Base-by-base conservation (phyloP, 2,797 vertebrate species). In the Pterois miles region DNA sequence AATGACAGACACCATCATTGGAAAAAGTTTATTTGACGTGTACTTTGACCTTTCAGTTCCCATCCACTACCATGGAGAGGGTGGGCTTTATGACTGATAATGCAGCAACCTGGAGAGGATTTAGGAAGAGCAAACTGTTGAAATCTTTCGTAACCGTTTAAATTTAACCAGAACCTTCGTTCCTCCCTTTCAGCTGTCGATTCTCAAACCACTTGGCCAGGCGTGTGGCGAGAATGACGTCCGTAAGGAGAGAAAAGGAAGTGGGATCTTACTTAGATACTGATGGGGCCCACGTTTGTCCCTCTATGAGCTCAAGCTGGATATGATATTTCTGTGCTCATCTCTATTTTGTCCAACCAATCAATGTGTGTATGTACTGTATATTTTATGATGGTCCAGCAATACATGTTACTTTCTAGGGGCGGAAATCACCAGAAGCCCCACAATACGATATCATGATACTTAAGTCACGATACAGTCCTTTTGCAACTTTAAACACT, bases 221-320 rank as follows among this genome's bases (percentile, higher is more conserved):
- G 57, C 16, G 59, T 81, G 83, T 64, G 78, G 73, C 20, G 13
- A 71, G 60, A 65, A 38, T 56, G 76, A 85, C 14, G 25, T 83
- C 63, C 64, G 52, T 43, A 68, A 64, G 18, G 25, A 22, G 22
- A 76, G 56, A 62, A 48, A 58, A 71, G 71, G 78, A 83, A 65
- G 40, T 65, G 57, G 78, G 40, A 16, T 81, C 84, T 67, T 43
- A 85, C 62, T 82, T 78, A 29, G 65, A 74, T 11, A 72, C 46
- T 85, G 84, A 90, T 83, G 68, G 60, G 43, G 54, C 65, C 86
- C 72, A 86, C 65, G 78, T 67, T 22, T 27, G 46, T 67, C 68
- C 65, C 59, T 71, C 62, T 56, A 34, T 6, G 25, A 14, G 4
- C 25, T 70, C 56, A 69, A 65, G 73, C 54, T 80, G 62, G 65